These are phyloP conservation scores for Polypterus bichir DNA, from an alignment of 2,113 vertebrate species.

Conservation along the genomic window DNA sequence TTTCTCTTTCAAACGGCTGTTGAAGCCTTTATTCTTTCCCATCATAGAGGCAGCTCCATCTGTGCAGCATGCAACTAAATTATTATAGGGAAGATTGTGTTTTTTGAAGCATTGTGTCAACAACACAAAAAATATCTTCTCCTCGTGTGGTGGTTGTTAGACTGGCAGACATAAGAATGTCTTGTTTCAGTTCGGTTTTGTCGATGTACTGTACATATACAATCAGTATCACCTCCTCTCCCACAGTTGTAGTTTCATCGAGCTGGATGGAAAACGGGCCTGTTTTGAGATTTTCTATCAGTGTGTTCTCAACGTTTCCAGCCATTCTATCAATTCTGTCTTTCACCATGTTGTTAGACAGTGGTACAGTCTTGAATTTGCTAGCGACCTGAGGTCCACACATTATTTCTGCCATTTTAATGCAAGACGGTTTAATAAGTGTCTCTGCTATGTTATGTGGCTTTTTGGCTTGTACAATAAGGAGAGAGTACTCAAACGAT, in stretches of 20 bases:
- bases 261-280: conserved; percentile 8
- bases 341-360: conserved; percentile 8
- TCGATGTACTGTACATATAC: conserved; percentile 13
- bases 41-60: conserved; percentile 7
- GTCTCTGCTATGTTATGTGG: conserved; percentile 11
- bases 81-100: conserved; percentile 12
- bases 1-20: conserved; percentile 8
- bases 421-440: conserved; percentile 12
- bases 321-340: conserved; percentile 2
- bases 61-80: conserved; percentile 9
- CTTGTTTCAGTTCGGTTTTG: background rate
- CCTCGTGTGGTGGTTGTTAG: conserved; percentile 1
- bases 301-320: background rate
- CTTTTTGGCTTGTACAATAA: conserved; percentile 12
- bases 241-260: conserved; percentile 5
- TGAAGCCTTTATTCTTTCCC: conserved; percentile 8
- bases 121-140: conserved; percentile 2
- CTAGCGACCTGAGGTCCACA: conserved; percentile 7
- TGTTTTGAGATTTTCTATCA: conserved; percentile 3
- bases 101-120: conserved; percentile 2
- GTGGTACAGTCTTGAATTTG: conserved; percentile 8
- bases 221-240: conserved; percentile 8
- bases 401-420: conserved; percentile 10
- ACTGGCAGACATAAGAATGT: conserved; percentile 6
- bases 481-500: conserved; percentile 12